A percentile compares a stretch with the other conserved stretches of the same genome.
phyloP scores from a whole-genome alignment of 2,797 vertebrate species.

The Acrossocheilus fasciatus region DNA sequence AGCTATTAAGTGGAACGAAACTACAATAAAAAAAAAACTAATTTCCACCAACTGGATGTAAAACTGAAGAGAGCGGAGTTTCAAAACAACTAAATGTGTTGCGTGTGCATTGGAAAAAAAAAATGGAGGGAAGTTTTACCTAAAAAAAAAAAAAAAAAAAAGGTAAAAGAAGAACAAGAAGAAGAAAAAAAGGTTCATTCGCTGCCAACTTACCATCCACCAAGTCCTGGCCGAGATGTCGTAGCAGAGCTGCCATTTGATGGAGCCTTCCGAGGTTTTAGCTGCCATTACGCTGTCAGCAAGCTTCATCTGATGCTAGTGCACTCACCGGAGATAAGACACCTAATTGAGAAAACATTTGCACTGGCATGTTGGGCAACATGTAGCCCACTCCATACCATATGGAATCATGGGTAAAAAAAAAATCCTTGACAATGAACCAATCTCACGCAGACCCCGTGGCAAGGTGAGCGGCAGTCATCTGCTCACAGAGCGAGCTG shows the following conservation, averaged over 20 bases:
- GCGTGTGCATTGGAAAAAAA: constrained; percentile 48
- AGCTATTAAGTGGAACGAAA: constrained; percentile 74
- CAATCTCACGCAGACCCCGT: constrained; percentile 98
- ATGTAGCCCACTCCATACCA: constrained; percentile 96
- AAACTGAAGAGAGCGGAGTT: constrained; percentile 42
- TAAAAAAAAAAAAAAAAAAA: constrained; percentile 84
- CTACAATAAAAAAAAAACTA: constrained; percentile 72
- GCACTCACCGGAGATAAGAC: constrained; percentile 98
- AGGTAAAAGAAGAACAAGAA: constrained; percentile 65
- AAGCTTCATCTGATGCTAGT: constrained; percentile 97
- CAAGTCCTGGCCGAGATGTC: constrained; percentile 99
- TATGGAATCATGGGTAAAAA: constrained; percentile 99
- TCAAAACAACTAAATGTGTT: constrained; percentile 69
- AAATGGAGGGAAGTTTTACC: constrained; percentile 82
- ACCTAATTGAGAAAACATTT: constrained; percentile 98
- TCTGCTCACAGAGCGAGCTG: constrained; percentile 87
- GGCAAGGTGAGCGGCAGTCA: constrained; percentile 99
- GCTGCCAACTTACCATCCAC: constrained; percentile 99
- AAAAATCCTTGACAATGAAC: constrained; percentile 94
- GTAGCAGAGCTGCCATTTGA: constrained; percentile 99
- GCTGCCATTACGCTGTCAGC: constrained; percentile 98
- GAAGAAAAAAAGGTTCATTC: constrained; percentile 76
- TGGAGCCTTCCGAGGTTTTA: constrained; percentile 97
- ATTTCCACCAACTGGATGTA: constrained; percentile 87
- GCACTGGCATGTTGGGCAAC: constrained; percentile 99